phyloP scores from a whole-genome alignment of 1,140 invertebrate genomes.

The Pteromalus puparum region DNA sequence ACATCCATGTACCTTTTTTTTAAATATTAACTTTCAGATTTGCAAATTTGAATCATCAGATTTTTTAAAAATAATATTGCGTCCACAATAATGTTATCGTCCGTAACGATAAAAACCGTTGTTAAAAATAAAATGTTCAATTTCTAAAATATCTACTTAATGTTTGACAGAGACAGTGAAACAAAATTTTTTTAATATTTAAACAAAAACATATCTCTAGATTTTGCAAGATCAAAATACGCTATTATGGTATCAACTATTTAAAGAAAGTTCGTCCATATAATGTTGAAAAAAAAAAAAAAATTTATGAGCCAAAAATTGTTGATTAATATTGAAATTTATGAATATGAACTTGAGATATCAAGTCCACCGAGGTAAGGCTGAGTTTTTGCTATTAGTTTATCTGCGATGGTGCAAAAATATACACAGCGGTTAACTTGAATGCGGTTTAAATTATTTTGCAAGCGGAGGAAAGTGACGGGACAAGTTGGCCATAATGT shows the following conservation, averaged over 20 bases:
- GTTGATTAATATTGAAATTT: slow-evolving; percentile 41
- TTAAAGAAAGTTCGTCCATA: slow-evolving; percentile 25
- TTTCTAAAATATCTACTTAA: slow-evolving; percentile 28
- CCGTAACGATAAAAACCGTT: background rate
- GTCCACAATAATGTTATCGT: background rate
- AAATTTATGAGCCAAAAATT: slow-evolving; percentile 46
- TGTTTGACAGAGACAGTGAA: slow-evolving; percentile 8
- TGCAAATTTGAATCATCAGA: background rate
- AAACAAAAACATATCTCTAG: slow-evolving; percentile 15
- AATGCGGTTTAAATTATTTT: slow-evolving; percentile 41
- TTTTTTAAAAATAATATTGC: slow-evolving; percentile 2
- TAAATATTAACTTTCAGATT: background rate
- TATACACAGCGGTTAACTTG: slow-evolving; percentile 38
- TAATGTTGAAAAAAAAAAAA: slow-evolving; percentile 20
- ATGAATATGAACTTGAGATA: slow-evolving; percentile 37
- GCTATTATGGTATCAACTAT: slow-evolving; percentile 29
- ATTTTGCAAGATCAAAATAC: slow-evolving; percentile 9
- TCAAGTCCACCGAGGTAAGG: slow-evolving; percentile 43
- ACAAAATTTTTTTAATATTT: slow-evolving; percentile 12
- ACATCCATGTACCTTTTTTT: background rate
- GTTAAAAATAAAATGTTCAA: slow-evolving; percentile 5
- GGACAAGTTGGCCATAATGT: slow-evolving; percentile 53
- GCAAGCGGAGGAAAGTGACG: slow-evolving; percentile 39
- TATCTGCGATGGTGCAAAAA: slow-evolving; percentile 41
- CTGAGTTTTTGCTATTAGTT: slow-evolving; percentile 46